These are phyloP conservation scores for Chunga burmeisteri DNA, from an alignment of 2,113 vertebrate species.

Conservation along the genomic window DNA sequence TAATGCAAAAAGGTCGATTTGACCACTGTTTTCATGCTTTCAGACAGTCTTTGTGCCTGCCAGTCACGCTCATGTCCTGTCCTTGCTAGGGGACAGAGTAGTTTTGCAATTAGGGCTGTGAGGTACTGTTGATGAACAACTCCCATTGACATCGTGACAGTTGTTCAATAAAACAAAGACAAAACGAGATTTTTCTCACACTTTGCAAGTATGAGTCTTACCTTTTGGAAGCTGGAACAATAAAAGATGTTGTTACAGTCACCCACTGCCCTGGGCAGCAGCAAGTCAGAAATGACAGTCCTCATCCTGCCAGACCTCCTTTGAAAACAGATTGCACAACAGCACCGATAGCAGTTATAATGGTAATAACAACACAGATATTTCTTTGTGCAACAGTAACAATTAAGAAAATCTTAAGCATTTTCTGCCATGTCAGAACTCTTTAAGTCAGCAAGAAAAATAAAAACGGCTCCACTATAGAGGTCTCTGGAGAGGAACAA, in stretches of 20 bases:
- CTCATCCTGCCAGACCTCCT: neutral
- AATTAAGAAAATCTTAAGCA: neutral
- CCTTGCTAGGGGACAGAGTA: neutral
- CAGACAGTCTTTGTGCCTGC: neutral
- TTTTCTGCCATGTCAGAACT: neutral
- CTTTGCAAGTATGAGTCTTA: conserved; percentile 11
- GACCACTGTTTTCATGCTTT: neutral
- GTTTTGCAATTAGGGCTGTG: neutral
- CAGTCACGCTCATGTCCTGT: neutral
- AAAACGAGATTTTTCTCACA: conserved; percentile 4
- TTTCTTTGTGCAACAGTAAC: neutral
- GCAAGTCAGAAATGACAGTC: neutral
- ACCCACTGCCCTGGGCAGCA: conserved; percentile 16
- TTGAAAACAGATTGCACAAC: conserved; percentile 40
- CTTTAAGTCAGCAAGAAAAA: neutral
- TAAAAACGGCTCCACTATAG: neutral
- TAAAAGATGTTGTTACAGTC: neutral
- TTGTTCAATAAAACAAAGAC: conserved; percentile 10
- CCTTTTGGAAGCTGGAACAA: conserved; percentile 34
- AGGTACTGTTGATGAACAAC: neutral
- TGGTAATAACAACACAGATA: neutral
- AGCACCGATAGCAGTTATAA: neutral
- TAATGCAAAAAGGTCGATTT: neutral
- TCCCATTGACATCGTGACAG: neutral
- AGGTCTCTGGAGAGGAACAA: neutral